These are phyloP conservation scores for Whitmania pigra DNA, from an alignment of 1,140 invertebrate species.

Conservation along the genomic window DNA sequence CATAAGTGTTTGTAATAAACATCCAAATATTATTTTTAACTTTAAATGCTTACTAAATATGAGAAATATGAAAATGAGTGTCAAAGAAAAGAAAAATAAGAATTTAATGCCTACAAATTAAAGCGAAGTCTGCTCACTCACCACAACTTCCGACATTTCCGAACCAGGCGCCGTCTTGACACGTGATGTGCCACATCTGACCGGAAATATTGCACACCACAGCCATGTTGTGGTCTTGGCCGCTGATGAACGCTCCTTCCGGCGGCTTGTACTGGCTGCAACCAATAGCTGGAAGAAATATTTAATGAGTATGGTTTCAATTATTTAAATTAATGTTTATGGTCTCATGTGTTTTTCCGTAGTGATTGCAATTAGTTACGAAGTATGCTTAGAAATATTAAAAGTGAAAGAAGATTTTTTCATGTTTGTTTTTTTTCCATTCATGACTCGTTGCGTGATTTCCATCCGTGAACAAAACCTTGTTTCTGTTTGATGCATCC, in stretches of 20 bases:
- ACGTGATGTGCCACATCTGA: slow-evolving; percentile 24
- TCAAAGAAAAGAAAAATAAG: neutral
- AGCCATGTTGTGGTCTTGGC: slow-evolving; percentile 13
- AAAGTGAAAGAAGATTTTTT: neutral
- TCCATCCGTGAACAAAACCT: neutral
- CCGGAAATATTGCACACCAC: slow-evolving; percentile 24
- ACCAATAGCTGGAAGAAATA: slow-evolving; percentile 18
- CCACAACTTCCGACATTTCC: slow-evolving; percentile 18
- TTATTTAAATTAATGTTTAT: neutral
- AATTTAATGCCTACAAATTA: no score
- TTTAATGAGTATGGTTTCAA: neutral
- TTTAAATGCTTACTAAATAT: neutral
- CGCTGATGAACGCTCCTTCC: slow-evolving; percentile 19
- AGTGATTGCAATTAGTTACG: neutral
- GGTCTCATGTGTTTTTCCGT: neutral
- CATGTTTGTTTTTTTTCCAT: neutral
- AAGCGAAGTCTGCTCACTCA: neutral
- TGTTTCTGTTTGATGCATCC: neutral
- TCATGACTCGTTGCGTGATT: neutral
- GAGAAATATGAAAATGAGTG: neutral
- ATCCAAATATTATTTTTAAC: no score
- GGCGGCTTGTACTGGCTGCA: slow-evolving; percentile 21
- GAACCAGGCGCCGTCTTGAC: slow-evolving; percentile 22
- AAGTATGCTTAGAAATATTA: neutral
- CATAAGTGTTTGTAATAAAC: neutral